These are phyloP conservation scores for Halcyon badia DNA, from an alignment of 2,797 vertebrate genomes.

Conservation along the genomic window DNA sequence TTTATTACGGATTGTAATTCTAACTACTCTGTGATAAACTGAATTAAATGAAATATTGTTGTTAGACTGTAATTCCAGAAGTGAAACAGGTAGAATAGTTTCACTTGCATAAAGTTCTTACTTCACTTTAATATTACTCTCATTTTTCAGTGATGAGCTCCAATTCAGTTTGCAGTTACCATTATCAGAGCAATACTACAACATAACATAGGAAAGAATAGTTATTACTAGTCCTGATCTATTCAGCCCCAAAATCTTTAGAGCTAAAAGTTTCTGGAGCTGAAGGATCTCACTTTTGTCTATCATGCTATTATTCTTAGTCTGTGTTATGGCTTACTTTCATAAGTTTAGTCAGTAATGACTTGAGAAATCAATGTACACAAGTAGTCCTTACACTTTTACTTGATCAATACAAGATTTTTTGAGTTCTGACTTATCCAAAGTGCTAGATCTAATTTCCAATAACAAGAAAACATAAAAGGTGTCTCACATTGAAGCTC, in stretches of 20 bases:
- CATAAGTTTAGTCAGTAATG: not conserved
- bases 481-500: not conserved
- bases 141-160: not conserved
- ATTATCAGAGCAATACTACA: not conserved
- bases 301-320: not conserved
- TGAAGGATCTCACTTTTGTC: not conserved
- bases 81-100: not conserved
- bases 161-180: not conserved
- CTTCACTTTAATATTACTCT: not conserved
- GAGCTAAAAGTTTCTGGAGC: not conserved
- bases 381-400: not conserved
- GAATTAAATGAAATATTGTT: not conserved
- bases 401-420: not conserved
- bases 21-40: not conserved
- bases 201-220: not conserved
- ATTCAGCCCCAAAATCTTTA: not conserved
- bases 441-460: not conserved
- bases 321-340: not conserved
- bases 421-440: not conserved
- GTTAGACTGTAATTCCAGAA: not conserved
- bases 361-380: not conserved
- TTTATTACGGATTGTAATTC: not conserved
- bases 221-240: not conserved
- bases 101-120: not conserved
- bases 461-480: not conserved